Evolutionary conservation across 2,113 vertebrate species (phyloP), one percentile per base, ranked within the genome.

Genomic region (Pseudorasbora parva): DNA sequence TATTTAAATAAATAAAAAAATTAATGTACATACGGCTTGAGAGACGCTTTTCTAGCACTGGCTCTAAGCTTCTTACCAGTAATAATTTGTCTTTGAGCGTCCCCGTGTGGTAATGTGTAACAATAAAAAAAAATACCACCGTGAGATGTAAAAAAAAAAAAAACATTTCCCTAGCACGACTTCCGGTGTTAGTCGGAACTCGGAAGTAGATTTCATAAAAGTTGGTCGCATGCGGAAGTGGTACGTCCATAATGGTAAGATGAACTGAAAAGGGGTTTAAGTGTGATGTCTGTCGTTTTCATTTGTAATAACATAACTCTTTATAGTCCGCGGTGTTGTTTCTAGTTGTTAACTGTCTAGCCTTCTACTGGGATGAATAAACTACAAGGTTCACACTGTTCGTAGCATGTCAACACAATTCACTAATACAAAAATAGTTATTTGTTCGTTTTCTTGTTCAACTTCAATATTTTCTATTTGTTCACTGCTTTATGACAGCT

Each of bases 191-290:
- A 17, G 19, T 41, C 54, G 85, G 83, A 86, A 17, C 15, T 41
- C 54, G 85, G 83, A 86, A 88, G 19, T 79, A 78, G 15, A 15
- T 72, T 17, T 56, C 10, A 30, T 7, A 59, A 45, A 62, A 17
- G 47, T 17, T 47, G n/a, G 74, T 41, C 62, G 15, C n/a, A 47
- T 33, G 25, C 59, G 77, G 68, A 62, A 78, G 85, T 71, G 59
- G 69, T 72, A 41, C 23, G 30, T 68, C 59, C 23, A 66, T 68
- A 10, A 89, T 89, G 88, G 88, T 89, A 69, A 87, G 88, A 30
- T 59, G 1, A 59, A 27, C 4, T 27, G 8, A 19, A 41, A 37
- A 8, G 12, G 1, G 14, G 10, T 21, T 7, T 74, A 72, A 57
- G 54, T 45, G 5, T 71, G 27, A 11, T 62, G 64, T n/a, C 43